phyloP scores from a whole-genome alignment of 1,140 invertebrate genomes.

The Nilaparvata lugens region DNA sequence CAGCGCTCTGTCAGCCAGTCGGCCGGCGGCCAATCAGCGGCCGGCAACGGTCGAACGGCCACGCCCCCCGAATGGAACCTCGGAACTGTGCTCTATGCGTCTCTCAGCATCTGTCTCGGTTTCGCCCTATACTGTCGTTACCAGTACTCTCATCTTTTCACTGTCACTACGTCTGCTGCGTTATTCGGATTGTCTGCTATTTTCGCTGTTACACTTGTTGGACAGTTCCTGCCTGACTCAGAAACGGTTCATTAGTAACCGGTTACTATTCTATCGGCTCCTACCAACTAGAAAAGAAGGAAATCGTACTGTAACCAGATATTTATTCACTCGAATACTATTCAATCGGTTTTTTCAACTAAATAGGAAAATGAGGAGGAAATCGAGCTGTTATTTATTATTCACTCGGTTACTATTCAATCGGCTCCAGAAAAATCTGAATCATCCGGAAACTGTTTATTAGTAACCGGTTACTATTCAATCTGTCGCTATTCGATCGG shows the following conservation, averaged over 20 bases:
- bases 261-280: too few relatives aligned
- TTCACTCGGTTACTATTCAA: too few relatives aligned
- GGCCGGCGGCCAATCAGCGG: conserved; percentile 16
- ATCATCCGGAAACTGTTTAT: too few relatives aligned
- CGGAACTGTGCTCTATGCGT: conserved; percentile 37
- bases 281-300: too few relatives aligned
- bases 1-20: neutral
- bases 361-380: too few relatives aligned
- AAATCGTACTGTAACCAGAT: too few relatives aligned
- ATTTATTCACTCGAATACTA: too few relatives aligned
- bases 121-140: conserved; percentile 53
- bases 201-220: conserved; percentile 43
- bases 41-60: conserved; percentile 15
- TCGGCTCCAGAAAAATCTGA: too few relatives aligned
- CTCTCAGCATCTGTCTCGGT: conserved; percentile 43
- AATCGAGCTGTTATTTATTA: too few relatives aligned
- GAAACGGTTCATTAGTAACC: conserved; percentile 42
- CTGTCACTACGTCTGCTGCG: conserved; percentile 48
- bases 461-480: too few relatives aligned
- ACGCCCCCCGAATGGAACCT: conserved; percentile 31
- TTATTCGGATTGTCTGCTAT: conserved; percentile 48
- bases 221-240: conserved; percentile 40
- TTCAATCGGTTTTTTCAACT: too few relatives aligned
- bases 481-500: too few relatives aligned
- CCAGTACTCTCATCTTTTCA: conserved; percentile 51